These are phyloP conservation scores for Heliothis subflexa DNA, from an alignment of 1,140 invertebrate genomes.

Conservation along the genomic window DNA sequence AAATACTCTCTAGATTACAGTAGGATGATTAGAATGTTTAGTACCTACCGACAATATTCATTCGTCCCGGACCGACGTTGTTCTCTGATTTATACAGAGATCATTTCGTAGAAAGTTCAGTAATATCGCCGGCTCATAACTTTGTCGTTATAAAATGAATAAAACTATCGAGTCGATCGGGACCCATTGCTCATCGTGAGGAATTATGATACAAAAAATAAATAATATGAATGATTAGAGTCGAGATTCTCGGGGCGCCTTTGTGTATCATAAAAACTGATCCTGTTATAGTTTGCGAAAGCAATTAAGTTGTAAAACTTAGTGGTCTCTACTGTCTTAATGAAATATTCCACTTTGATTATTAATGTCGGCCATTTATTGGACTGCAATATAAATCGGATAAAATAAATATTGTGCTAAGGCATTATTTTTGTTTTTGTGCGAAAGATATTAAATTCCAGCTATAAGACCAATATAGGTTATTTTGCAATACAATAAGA, in stretches of 20 bases:
- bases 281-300: constrained; percentile 82
- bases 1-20: constrained; percentile 72
- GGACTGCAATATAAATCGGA: constrained; percentile 65
- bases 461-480: constrained; percentile 6
- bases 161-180: constrained; percentile 60
- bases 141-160: constrained; percentile 56
- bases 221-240: constrained; percentile 73
- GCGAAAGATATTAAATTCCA: constrained; percentile 40
- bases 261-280: constrained; percentile 77
- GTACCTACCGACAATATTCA: constrained; percentile 50
- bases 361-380: constrained; percentile 76
- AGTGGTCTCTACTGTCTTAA: constrained; percentile 77
- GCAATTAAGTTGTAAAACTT: constrained; percentile 84
- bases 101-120: constrained; percentile 32
- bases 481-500: constrained; percentile 3
- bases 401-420: constrained; percentile 68
- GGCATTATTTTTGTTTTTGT: constrained; percentile 57
- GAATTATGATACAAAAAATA: constrained; percentile 76
- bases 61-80: constrained; percentile 38
- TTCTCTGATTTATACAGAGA: constrained; percentile 28
- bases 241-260: constrained; percentile 67
- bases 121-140: constrained; percentile 55
- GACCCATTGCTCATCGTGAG: constrained; percentile 69
- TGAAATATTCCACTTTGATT: constrained; percentile 80
- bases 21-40: constrained; percentile 72